Evolutionary conservation across 2,797 vertebrate species (phyloP).

Genomic region (Anomalospiza imberbis): DNA sequence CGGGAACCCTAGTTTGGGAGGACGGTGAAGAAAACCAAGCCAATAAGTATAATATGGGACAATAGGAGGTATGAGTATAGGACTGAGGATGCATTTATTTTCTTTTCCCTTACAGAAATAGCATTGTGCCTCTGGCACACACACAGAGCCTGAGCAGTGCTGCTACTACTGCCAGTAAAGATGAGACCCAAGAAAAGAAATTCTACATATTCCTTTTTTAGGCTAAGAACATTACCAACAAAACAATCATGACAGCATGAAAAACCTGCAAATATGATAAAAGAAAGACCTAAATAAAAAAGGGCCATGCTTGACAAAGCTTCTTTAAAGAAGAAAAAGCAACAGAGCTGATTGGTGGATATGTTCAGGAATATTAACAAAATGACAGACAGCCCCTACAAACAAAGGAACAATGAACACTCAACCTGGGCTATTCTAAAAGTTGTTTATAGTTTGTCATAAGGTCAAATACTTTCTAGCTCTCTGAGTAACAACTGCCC

Average conservation of each 20-base stretch:
- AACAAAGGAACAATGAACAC: background rate
- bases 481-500: background rate
- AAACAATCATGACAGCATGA: background rate
- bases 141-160: background rate
- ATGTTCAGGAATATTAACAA: background rate
- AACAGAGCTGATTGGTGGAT: background rate
- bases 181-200: background rate
- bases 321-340: background rate
- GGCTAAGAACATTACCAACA: background rate
- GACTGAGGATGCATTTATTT: background rate
- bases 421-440: background rate
- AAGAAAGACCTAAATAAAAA: background rate
- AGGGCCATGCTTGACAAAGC: background rate
- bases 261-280: background rate
- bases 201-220: background rate
- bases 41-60: background rate
- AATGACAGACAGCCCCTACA: background rate
- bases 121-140: background rate
- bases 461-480: background rate
- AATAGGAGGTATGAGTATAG: background rate
- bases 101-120: background rate
- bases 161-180: background rate
- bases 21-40: background rate
- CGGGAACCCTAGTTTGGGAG: background rate
- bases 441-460: background rate